Evolutionary conservation across 2,888 invertebrate species (phyloP).

Genomic region (Noctua comes): DNA sequence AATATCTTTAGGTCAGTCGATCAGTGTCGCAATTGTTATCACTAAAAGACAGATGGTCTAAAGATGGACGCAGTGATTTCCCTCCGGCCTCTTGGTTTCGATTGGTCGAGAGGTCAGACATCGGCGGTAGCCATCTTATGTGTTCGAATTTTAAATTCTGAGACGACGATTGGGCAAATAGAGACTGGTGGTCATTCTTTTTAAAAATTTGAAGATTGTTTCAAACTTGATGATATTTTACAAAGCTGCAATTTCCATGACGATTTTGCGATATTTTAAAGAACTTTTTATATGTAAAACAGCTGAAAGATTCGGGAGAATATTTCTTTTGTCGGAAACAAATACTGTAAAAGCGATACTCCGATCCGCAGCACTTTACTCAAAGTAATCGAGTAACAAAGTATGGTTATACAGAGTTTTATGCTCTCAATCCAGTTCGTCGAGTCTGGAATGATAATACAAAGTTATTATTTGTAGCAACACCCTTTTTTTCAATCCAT

Average conservation of each 20-base stretch:
- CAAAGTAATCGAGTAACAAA: slow-evolving; percentile 44
- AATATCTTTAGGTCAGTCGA: slow-evolving; percentile 61
- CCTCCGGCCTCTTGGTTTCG: slow-evolving; percentile 54
- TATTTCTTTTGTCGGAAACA: slow-evolving; percentile 15
- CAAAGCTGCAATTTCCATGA: background rate
- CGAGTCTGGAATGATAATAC: slow-evolving; percentile 26
- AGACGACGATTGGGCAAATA: background rate
- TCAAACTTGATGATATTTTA: background rate
- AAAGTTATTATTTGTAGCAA: slow-evolving; percentile 27
- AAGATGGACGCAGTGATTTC: slow-evolving; percentile 69
- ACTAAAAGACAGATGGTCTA: slow-evolving; percentile 69
- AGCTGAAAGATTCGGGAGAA: background rate
- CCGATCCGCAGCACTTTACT: slow-evolving; percentile 20
- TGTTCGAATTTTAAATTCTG: slow-evolving; percentile 22
- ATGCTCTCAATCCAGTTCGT: slow-evolving; percentile 40
- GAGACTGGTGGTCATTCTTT: too few relatives aligned
- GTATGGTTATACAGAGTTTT: slow-evolving; percentile 48
- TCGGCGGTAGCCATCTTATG: slow-evolving; percentile 29
- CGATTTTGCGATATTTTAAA: background rate
- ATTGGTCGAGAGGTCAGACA: slow-evolving; percentile 44
- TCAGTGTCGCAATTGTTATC: slow-evolving; percentile 73
- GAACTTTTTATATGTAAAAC: background rate
- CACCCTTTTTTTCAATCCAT: slow-evolving; percentile 31
- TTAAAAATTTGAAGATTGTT: background rate
- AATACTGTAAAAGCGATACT: slow-evolving; percentile 6